These are phyloP conservation scores for Brienomyrus longianalis DNA, from an alignment of 2,113 vertebrate species.

Conservation along the genomic window DNA sequence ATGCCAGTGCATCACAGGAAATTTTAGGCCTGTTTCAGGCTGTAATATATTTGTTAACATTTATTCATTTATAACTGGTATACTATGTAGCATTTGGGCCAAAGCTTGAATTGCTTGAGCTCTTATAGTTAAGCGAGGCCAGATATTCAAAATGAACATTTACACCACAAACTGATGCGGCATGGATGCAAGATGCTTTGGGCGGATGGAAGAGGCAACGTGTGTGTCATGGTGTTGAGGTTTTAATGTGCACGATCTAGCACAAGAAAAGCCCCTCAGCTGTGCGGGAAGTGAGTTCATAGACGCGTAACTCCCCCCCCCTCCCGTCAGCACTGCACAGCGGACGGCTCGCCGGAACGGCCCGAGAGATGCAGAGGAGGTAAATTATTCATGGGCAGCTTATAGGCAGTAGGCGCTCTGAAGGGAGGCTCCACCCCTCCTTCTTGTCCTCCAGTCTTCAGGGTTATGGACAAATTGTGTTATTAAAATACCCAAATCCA, in stretches of 20 bases:
- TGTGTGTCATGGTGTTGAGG: not conserved
- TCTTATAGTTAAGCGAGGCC: not conserved
- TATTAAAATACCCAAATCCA: not conserved
- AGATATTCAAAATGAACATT: not conserved
- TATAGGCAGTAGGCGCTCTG: slow-evolving; percentile 16
- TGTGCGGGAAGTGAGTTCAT: not conserved
- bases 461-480: not conserved
- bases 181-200: not conserved
- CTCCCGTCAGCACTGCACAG: not conserved
- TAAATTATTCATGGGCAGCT: slow-evolving; percentile 39
- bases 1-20: not conserved
- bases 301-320: not conserved
- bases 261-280: not conserved
- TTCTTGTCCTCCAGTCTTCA: not conserved
- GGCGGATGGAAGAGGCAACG: not conserved
- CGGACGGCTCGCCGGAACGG: slow-evolving; percentile 19
- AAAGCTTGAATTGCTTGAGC: not conserved
- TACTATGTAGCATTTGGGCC: not conserved
- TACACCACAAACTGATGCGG: not conserved
- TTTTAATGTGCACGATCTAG: not conserved
- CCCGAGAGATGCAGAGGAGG: slow-evolving; percentile 20
- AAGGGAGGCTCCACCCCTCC: not conserved
- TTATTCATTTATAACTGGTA: not conserved
- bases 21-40: not conserved
- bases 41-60: not conserved